These are phyloP conservation scores for Drosophila histrio DNA, from an alignment of 2,888 invertebrate species.

Conservation along the genomic window DNA sequence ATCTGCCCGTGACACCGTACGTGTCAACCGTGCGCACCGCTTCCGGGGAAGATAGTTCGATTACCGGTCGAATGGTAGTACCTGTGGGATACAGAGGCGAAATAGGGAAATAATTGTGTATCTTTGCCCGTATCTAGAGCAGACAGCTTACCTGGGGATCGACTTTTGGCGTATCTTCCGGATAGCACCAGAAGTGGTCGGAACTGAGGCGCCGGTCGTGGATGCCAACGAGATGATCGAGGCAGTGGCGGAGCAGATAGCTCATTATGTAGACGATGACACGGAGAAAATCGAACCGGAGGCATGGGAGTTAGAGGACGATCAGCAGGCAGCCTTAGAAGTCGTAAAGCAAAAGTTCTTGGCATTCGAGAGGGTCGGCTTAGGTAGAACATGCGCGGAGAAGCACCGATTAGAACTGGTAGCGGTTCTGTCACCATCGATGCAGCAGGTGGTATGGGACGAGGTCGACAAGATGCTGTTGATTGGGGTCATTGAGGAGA, in stretches of 20 bases:
- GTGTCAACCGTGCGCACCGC: no score
- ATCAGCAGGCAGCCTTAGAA: not conserved
- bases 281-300: not conserved
- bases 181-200: no score
- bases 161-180: no score
- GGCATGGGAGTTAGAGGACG: not conserved
- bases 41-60: not conserved
- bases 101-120: not conserved
- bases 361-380: no score
- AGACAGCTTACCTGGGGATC: no score
- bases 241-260: not conserved
- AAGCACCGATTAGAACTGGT: no score
- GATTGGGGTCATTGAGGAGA: not conserved
- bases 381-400: no score
- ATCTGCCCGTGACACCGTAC: no score
- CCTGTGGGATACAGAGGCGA: not conserved
- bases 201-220: not conserved
- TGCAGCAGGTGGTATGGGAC: not conserved
- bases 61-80: not conserved
- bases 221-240: not conserved
- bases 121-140: not conserved
- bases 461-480: not conserved
- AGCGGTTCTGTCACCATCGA: not conserved
- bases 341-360: not conserved
- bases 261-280: no score